Conservation (phyloP, 2,888 invertebrate genomes). For the Drosophila tanythrix region DNA sequence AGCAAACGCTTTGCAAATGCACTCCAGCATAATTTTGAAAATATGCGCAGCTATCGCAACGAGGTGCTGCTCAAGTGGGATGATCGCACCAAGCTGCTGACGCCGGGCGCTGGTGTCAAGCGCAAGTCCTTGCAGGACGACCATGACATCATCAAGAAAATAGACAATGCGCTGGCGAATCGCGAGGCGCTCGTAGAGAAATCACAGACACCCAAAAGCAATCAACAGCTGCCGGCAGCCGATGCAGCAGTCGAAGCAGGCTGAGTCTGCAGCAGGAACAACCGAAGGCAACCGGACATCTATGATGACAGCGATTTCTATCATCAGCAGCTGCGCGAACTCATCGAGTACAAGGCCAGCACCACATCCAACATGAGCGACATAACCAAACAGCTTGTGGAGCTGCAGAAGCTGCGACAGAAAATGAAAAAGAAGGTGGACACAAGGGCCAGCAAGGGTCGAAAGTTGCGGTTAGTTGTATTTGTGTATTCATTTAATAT, state of each 20-base stretch:
- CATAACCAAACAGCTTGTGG: constrained; percentile 95
- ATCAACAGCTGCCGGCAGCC: constrained; percentile 85
- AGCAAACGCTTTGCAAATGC: constrained; percentile 83
- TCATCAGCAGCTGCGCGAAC: constrained; percentile 94
- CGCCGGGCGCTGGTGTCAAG: constrained; percentile 87
- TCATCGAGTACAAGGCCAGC: constrained; percentile 95
- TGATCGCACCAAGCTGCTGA: constrained; percentile 93
- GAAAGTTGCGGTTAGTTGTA: constrained; percentile 89
- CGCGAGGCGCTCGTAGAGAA: constrained; percentile 90
- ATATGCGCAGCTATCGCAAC: constrained; percentile 90
- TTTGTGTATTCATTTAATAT: not conserved
- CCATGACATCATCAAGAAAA: constrained; percentile 88
- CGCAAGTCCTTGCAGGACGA: constrained; percentile 85
- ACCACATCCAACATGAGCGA: constrained; percentile 93
- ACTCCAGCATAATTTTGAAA: constrained; percentile 87
- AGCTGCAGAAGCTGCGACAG: constrained; percentile 94
- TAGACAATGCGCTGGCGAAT: constrained; percentile 93
- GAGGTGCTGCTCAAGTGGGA: constrained; percentile 96
- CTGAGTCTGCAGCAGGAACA: not conserved
- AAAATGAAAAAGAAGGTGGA: constrained; percentile 97
- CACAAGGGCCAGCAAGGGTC: constrained; percentile 96
- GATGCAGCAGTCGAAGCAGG: constrained; percentile 11
- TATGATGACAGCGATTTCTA: constrained; percentile 99
- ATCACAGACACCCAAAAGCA: constrained; percentile 92
- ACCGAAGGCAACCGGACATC: constrained; percentile 87